phyloP scores from a whole-genome alignment of 2,797 vertebrate genomes.

The Monodelphis domestica region DNA sequence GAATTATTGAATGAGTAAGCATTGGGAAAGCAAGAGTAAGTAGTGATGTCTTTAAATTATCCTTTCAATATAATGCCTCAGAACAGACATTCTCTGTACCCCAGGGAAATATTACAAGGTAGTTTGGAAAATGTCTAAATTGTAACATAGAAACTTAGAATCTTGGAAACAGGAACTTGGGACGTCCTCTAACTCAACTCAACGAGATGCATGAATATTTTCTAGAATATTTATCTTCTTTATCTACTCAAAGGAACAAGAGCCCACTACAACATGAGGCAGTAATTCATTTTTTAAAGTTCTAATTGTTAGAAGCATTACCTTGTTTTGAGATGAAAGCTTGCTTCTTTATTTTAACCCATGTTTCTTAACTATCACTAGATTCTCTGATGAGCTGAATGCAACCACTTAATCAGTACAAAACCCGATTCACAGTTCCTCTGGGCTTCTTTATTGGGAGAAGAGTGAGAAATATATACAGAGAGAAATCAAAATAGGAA shows the following conservation, averaged over 20 bases:
- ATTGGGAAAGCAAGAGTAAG: background rate
- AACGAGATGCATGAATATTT: background rate
- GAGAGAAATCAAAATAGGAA: background rate
- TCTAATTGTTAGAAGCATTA: background rate
- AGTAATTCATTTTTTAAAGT: background rate
- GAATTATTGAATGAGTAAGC: background rate
- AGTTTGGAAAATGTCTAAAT: conserved; percentile 24
- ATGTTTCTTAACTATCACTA: background rate
- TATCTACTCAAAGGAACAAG: background rate
- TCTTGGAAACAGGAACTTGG: background rate
- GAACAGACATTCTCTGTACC: conserved; percentile 37
- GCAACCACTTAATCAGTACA: background rate
- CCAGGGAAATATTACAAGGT: background rate
- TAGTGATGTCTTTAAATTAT: conserved; percentile 4
- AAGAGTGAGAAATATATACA: background rate
- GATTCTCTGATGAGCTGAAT: background rate
- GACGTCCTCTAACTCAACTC: background rate
- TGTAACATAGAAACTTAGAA: background rate
- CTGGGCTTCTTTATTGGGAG: background rate
- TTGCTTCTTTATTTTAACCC: background rate
- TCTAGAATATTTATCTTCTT: background rate
- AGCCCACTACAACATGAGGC: background rate
- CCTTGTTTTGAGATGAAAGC: background rate
- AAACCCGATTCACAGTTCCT: background rate
- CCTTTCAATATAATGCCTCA: background rate